Base-by-base conservation (phyloP, 2,888 invertebrate genomes). In the Eilema sororculum region DNA sequence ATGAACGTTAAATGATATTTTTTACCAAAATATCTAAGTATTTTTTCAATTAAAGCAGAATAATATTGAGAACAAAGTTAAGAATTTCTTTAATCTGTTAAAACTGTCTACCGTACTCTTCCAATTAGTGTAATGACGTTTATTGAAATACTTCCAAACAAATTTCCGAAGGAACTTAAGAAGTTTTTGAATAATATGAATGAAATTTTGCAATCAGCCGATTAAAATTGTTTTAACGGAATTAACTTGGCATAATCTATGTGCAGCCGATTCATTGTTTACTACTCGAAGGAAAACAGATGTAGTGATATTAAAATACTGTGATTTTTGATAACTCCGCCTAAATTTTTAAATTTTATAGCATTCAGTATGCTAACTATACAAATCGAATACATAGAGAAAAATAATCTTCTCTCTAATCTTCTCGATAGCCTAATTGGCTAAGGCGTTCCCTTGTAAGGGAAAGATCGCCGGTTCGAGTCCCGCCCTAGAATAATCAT, bases 81-180 rank as follows among this genome's bases (percentile, higher is more conserved):
- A 22, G 6, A 10, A 22, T 28, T 74, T 71, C 73, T 58, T 71
- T 74, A 68, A 79, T 68, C 64, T 71, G 68, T 75, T 76, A 69
- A 75, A 67, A 56, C 59, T 37, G 57, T 59, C 67, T 67, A 69
- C 56, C 70, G 63, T 68, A 84, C 80, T 85, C 83, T 82, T 81
- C 71, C 86, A 87, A 90, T 90, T 89, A 88, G 80, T 78, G 74
- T 80, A 82, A 88, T 87, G 88, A 86, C 89, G 84, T 89, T 90
- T 89, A 90, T 90, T 90, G 88, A 88, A 91, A 91, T 89, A 86
- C 89, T 90, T 90, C 78, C 77, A 77, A 83, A 83, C 79, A 83
- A 84, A 74, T 84, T 81, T 68, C 65, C 67, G n/a, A 62, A 66
- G 63, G 64, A 84, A 82, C 78, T 85, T 78, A 65, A 58, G 3